A percentile compares a stretch with the other conserved stretches of the same genome.
phyloP scores from a whole-genome alignment of 2,797 vertebrate species.

The Cossypha heuglini region DNA sequence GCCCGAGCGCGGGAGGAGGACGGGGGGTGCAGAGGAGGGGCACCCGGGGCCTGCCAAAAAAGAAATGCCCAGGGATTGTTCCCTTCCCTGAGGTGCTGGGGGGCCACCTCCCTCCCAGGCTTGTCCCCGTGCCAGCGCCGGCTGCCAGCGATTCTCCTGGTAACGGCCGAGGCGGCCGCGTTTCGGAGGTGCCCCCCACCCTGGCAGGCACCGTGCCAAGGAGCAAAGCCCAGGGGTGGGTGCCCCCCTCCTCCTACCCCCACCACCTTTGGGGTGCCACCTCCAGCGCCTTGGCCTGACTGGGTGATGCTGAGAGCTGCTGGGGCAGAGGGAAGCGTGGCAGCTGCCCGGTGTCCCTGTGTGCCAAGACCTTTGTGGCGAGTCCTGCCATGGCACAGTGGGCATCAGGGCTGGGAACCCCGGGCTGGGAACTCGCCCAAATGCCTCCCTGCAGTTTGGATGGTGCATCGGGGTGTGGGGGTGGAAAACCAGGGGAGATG shows the following conservation, averaged over 20 bases:
- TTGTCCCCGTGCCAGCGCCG: constrained; percentile 10
- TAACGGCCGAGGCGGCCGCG: not conserved
- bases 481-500: not conserved
- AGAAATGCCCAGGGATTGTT: constrained; percentile 41
- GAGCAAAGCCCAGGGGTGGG: not conserved
- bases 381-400: rapidly evolving
- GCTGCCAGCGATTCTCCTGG: constrained; percentile 44
- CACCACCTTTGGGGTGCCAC: not conserved
- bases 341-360: not conserved
- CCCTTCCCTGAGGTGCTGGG: not conserved
- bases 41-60: constrained; percentile 7
- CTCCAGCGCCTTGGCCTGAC: not conserved
- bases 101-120: constrained; percentile 11
- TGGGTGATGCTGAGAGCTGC: not conserved
- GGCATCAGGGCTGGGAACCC: not conserved
- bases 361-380: not conserved
- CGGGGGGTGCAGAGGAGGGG: not conserved
- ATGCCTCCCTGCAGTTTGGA: not conserved
- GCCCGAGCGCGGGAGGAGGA: constrained; percentile 5
- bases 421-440: not conserved
- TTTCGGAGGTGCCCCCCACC: not conserved
- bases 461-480: rapidly evolving
- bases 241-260: not conserved
- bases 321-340: rapidly evolving
- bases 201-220: rapidly evolving